These are phyloP conservation scores for Lithobates pipiens DNA, from an alignment of 2,797 vertebrate genomes.

Conservation along the genomic window DNA sequence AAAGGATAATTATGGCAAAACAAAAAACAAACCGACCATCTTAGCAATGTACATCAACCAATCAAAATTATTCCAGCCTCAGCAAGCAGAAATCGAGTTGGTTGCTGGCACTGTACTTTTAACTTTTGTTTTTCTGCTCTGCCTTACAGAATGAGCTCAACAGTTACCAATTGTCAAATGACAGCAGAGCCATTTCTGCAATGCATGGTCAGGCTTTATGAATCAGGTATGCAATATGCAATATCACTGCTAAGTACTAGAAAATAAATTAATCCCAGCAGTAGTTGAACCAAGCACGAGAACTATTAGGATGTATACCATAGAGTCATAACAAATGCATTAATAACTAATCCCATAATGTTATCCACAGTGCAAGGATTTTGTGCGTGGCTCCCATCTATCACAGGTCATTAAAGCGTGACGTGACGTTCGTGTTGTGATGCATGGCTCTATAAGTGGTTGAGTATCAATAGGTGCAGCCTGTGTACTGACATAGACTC, in stretches of 20 bases:
- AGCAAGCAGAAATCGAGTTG: neutral
- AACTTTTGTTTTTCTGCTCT: neutral
- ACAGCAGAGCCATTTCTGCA: neutral
- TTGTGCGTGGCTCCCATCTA: neutral
- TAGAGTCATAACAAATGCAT: slow-evolving; percentile 7
- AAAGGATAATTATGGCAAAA: neutral
- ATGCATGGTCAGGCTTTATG: neutral
- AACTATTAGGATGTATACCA: slow-evolving; percentile 1
- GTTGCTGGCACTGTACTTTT: neutral
- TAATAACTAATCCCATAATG: neutral
- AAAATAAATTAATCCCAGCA: neutral
- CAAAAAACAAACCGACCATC: neutral
- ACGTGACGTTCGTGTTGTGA: slow-evolving; percentile 14
- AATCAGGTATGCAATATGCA: neutral
- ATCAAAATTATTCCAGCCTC: neutral
- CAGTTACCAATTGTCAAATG: neutral
- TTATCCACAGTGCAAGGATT: neutral
- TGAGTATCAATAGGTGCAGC: slow-evolving; percentile 1
- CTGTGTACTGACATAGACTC: neutral
- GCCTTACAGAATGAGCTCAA: neutral
- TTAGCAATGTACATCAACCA: neutral
- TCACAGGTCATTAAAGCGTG: slow-evolving; percentile 7
- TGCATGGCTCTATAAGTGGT: neutral
- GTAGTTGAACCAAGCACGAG: neutral
- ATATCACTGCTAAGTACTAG: neutral